Percentiles rank a stretch among this genome's conserved stretches.
Conservation (phyloP, 2,888 invertebrate species). For the Hirtodrosophila cameraria region DNA sequence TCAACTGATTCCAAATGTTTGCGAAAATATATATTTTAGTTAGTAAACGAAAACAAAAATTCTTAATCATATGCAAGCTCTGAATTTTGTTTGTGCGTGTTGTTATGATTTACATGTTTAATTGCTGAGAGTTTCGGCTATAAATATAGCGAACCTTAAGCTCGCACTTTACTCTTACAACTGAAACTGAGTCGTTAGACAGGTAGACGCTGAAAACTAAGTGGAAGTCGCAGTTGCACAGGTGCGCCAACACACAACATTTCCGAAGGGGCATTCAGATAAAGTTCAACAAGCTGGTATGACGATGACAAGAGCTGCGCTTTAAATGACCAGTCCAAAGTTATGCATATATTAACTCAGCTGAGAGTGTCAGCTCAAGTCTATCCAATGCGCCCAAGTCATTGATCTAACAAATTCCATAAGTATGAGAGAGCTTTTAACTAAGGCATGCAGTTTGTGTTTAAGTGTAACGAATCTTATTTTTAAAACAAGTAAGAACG, state of each 20-base stretch:
- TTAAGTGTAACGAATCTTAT: too few species aligned
- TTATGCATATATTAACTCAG: slow-evolving; percentile 36
- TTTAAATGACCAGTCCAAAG: slow-evolving; percentile 26
- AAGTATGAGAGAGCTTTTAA: too few species aligned
- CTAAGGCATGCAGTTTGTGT: too few species aligned
- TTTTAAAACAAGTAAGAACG: too few species aligned
- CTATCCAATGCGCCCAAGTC: slow-evolving; percentile 6
- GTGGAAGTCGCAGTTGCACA: slow-evolving; percentile 43
- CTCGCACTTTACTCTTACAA: slow-evolving; percentile 43
- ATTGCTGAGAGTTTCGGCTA: slow-evolving; percentile 36
- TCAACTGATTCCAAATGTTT: slow-evolving; percentile 63
- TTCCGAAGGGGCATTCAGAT: slow-evolving; percentile 36
- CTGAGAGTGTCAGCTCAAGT: slow-evolving; percentile 10
- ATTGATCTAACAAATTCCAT: slow-evolving; percentile 1
- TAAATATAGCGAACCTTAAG: slow-evolving; percentile 23
- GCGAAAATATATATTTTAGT: slow-evolving; percentile 39
- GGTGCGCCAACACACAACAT: slow-evolving; percentile 40
- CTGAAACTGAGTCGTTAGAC: slow-evolving; percentile 48
- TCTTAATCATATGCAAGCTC: slow-evolving; percentile 54
- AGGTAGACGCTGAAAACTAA: slow-evolving; percentile 34
- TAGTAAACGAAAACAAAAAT: slow-evolving; percentile 25
- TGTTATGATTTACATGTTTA: slow-evolving; percentile 40
- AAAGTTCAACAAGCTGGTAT: slow-evolving; percentile 38
- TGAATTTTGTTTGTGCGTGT: slow-evolving; percentile 38
- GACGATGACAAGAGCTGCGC: slow-evolving; percentile 20